Conservation (phyloP, 1,140 invertebrate genomes). For the Ectropis grisescens region DNA sequence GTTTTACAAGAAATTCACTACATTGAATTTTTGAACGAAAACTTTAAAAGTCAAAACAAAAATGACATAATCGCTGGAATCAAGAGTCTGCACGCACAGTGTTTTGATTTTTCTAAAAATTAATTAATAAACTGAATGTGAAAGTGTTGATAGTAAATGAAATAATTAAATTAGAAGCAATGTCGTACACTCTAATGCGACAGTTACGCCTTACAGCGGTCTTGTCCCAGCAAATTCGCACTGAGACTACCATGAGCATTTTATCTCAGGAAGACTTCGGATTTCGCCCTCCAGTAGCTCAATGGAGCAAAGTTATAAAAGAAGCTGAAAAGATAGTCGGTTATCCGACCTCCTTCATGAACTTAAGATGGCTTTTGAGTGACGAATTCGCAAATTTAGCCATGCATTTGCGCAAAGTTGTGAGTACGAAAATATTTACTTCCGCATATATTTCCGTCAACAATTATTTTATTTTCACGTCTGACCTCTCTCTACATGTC, state of each 20-base stretch:
- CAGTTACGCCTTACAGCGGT: constrained; percentile 38
- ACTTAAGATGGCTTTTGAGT: constrained; percentile 86
- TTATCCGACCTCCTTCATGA: constrained; percentile 92
- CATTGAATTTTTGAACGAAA: too few species aligned
- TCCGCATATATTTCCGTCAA: too few species aligned
- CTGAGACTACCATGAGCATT: constrained; percentile 50
- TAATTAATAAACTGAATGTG: constrained; percentile 10
- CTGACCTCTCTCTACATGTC: too few species aligned
- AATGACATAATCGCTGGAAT: too few species aligned
- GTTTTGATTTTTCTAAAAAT: too few species aligned
- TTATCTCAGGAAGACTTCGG: constrained; percentile 50
- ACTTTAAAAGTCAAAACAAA: too few species aligned
- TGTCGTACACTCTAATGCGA: constrained; percentile 48
- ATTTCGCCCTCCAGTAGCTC: constrained; percentile 46
- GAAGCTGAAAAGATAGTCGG: constrained; percentile 95
- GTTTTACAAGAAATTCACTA: too few species aligned
- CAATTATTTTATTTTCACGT: too few species aligned
- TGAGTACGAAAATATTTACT: constrained; percentile 55
- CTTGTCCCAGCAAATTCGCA: constrained; percentile 34
- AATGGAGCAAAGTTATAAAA: constrained; percentile 69
- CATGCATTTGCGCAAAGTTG: constrained; percentile 86
- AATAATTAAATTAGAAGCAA: constrained; percentile 18
- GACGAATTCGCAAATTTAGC: constrained; percentile 93
- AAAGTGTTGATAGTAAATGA: constrained; percentile 10
- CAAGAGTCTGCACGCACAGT: too few species aligned